Percentiles rank a stretch among this genome's conserved stretches.
phyloP scores from a whole-genome alignment of 2,888 invertebrate genomes.

The Synergus laeviventris region DNA sequence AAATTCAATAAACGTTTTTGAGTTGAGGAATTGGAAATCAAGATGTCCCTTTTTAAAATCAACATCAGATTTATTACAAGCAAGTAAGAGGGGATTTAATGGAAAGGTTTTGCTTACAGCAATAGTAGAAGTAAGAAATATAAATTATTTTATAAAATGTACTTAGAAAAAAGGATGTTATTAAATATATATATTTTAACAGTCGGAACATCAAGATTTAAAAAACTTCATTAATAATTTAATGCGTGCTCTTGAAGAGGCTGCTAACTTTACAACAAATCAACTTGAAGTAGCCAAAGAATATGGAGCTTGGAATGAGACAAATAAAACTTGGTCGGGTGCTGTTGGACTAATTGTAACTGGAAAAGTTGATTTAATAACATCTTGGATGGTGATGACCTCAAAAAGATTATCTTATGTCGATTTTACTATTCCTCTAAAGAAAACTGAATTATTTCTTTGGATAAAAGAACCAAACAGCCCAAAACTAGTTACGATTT shows the following conservation, averaged over 20 bases:
- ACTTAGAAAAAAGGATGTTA: background rate
- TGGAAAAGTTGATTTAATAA: background rate
- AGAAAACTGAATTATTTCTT: background rate
- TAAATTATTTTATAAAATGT: background rate
- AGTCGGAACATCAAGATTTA: background rate
- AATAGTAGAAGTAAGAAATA: background rate
- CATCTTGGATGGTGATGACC: background rate
- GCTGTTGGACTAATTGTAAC: constrained; percentile 7
- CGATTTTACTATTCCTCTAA: background rate
- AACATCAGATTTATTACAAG: background rate
- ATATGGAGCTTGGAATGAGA: background rate
- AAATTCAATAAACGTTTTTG: background rate
- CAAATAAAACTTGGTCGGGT: constrained; percentile 1
- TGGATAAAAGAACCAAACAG: background rate
- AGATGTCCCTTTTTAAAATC: background rate
- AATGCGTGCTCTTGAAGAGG: constrained; percentile 7
- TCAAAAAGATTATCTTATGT: background rate
- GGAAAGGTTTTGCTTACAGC: background rate
- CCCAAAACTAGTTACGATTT: background rate
- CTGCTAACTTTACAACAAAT: background rate
- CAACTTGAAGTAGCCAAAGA: no score
- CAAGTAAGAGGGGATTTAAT: background rate
- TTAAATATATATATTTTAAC: background rate
- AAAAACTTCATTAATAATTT: background rate
- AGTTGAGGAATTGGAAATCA: background rate